Conservation (phyloP, 92 coral and sea anemone species). For the Micromussa lordhowensis region DNA sequence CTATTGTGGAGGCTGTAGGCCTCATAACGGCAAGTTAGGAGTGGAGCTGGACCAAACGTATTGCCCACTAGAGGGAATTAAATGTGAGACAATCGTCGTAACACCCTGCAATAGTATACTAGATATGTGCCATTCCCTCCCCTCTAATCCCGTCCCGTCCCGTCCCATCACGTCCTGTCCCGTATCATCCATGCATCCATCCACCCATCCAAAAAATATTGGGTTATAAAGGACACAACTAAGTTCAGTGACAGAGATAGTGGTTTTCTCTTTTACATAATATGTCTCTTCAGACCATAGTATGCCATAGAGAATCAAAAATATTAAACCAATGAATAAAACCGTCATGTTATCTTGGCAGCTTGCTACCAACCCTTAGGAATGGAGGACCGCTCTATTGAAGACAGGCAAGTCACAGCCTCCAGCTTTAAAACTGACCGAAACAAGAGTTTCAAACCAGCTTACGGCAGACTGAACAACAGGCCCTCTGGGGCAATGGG, state of each 20-base stretch:
- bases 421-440: constrained; percentile 51
- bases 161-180: too few species aligned
- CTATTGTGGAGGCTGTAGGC: constrained; percentile 92
- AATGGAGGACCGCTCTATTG: constrained; percentile 78
- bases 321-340: too few species aligned
- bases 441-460: constrained; percentile 51
- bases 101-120: neutral
- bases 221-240: too few species aligned
- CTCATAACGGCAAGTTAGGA: constrained; percentile 64
- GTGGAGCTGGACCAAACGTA: constrained; percentile 60
- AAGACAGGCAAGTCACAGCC: constrained; percentile 67
- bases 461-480: constrained; percentile 82
- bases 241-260: too few species aligned
- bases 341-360: constrained; percentile 14
- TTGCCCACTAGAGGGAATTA: constrained; percentile 81
- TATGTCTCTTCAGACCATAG: too few species aligned
- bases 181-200: too few species aligned
- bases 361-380: constrained; percentile 78
- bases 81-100: constrained; percentile 50
- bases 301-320: too few species aligned
- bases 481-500: constrained; percentile 69
- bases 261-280: too few species aligned
- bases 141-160: too few species aligned
- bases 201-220: too few species aligned
- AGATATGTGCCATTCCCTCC: neutral